phyloP scores from a whole-genome alignment of 2,113 vertebrate species.

The Actenoides lindsayi region DNA sequence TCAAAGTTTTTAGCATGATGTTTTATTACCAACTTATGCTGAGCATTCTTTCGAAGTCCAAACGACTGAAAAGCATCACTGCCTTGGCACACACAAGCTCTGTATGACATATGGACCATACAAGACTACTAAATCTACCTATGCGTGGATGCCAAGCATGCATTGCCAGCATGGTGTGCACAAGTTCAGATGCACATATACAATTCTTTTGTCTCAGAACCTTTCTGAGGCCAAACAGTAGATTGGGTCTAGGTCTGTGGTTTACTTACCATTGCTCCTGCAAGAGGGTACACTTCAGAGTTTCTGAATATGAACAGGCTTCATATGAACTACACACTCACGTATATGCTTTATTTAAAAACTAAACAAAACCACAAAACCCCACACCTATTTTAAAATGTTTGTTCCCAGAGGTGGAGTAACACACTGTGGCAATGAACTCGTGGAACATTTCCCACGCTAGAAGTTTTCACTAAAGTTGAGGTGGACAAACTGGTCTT shows the following conservation, averaged over 20 bases:
- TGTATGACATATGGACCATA: fast-evolving
- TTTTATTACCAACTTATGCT: background rate
- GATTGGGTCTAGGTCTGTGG: too few relatives aligned
- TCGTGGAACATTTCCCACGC: background rate
- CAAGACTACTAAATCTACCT: background rate
- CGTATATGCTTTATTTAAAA: fast-evolving
- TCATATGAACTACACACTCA: background rate
- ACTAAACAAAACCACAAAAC: too few relatives aligned
- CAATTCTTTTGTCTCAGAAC: background rate
- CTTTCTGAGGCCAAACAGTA: background rate
- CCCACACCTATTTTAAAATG: background rate
- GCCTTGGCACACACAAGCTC: too few relatives aligned
- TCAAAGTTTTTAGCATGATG: fast-evolving
- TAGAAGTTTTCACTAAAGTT: background rate
- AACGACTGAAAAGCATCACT: fast-evolving
- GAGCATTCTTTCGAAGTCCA: background rate
- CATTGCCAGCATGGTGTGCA: fast-evolving
- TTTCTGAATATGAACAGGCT: background rate
- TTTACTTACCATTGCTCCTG: background rate
- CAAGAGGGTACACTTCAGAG: fast-evolving
- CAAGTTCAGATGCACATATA: fast-evolving
- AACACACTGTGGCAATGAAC: background rate
- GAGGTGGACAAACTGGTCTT: background rate
- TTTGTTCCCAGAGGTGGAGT: background rate
- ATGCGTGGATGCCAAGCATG: fast-evolving